Base-by-base conservation (phyloP, 2,113 vertebrate genomes). In the Pangasianodon hypophthalmus region DNA sequence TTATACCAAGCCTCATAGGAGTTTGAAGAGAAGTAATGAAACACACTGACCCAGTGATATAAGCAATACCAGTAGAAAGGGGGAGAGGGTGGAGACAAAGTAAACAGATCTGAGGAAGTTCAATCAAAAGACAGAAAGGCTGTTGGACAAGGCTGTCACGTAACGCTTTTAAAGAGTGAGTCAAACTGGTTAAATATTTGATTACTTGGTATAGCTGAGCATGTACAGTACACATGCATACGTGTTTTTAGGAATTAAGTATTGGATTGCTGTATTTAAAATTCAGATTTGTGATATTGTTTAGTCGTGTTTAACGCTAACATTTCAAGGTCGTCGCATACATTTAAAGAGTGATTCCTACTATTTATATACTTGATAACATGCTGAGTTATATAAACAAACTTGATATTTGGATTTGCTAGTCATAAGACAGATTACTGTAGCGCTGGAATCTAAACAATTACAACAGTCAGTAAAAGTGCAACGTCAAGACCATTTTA, bases 121-220 rank as follows among this genome's bases (percentile, higher is more conserved):
- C 13, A 60, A 58, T 10, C 52, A 79, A 8, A n/a, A 88, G 75
- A 10, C 2, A 4, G 71, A 6, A 79, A 46, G 24, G 4, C 10
- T n/a, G 13, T 46, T n/a, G 52, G n/a, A 77, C 62, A 26, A 60
- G 14, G 50, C 64, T 75, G n/a, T 58, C 62, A 26, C 9, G 0
- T 4, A 37, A 58, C 71, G 29, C 32, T 88, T 73, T 62, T 48
- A n/a, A 52, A 83, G 52, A 82, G 77, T 67, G 73, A 81, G 83
- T 41, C 18, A 60, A 32, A 29, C 37, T 32, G 21, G 69, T 82
- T 85, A 48, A 67, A 71, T 73, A 50, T 19, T 32, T 69, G 46
- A 52, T 13, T 58, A 37, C 16, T 41, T 83, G 26, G 54, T 41
- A 83, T 83, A 82, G 16, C 29, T 56, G 80, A 32, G 26, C 46